Evolutionary conservation across 2,797 vertebrate species (phyloP).

Genomic region (Scleropages formosus): DNA sequence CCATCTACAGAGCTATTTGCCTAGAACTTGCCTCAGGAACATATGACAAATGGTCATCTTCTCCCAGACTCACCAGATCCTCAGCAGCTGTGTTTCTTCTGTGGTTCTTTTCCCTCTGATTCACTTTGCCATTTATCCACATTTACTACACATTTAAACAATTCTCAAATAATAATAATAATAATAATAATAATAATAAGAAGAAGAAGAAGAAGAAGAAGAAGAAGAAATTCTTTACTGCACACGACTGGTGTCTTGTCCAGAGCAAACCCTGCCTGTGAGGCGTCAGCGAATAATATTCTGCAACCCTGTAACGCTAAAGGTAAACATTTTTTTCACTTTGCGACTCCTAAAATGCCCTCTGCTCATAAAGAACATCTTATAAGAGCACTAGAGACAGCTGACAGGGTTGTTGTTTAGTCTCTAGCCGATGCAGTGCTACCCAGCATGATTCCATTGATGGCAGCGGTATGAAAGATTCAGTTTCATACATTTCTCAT

Average conservation of each 20-base stretch:
- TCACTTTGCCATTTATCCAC: conserved; percentile 49
- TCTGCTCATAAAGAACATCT: background rate
- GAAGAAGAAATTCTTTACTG: too few relatives aligned
- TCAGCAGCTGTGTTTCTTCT: conserved; percentile 58
- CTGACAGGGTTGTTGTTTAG: conserved; percentile 3
- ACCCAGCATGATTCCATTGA: background rate
- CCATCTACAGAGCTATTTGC: conserved; percentile 74
- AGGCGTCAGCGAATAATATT: too few relatives aligned
- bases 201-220: too few relatives aligned
- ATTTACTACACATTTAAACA: conserved; percentile 55
- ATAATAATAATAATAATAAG: background rate
- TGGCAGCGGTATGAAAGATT: background rate
- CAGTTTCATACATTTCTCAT: conserved; percentile 8
- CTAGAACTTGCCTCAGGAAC: conserved; percentile 76
- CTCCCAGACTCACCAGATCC: conserved; percentile 67
- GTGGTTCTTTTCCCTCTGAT: conserved; percentile 66
- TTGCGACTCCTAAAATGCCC: background rate
- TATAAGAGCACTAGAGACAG: background rate
- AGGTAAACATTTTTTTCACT: too few relatives aligned
- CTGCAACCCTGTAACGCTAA: too few relatives aligned
- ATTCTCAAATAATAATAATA: conserved; percentile 51
- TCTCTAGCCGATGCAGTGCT: background rate
- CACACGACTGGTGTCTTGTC: too few relatives aligned
- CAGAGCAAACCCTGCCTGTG: too few relatives aligned
- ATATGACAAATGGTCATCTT: conserved; percentile 77